Percentiles rank a stretch among this genome's conserved stretches.
Evolutionary conservation across 2,888 invertebrate genomes (phyloP).

Genomic region (Cheilosia scutellata): DNA sequence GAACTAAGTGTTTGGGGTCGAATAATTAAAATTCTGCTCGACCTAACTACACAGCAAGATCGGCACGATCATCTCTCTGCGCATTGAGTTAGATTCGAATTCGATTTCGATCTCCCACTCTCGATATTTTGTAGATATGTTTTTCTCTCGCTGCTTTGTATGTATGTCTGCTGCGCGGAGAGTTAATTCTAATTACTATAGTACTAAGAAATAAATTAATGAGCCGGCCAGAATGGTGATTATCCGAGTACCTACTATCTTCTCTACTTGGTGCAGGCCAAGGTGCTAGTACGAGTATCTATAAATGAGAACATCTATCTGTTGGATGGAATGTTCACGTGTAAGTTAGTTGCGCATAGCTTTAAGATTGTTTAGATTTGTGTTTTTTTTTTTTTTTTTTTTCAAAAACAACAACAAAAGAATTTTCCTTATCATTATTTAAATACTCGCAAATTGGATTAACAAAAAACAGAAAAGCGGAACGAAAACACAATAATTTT

Average conservation of each 20-base stretch:
- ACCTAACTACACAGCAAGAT: constrained; percentile 60
- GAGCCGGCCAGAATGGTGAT: constrained; percentile 51
- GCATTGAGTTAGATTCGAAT: constrained; percentile 21
- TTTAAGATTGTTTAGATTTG: constrained; percentile 29
- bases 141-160: neutral
- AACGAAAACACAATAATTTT: neutral
- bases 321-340: constrained; percentile 31
- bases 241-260: constrained; percentile 39
- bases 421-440: constrained; percentile 58
- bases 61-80: constrained; percentile 42
- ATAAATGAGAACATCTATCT: constrained; percentile 4
- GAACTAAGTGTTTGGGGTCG: constrained; percentile 67
- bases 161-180: constrained; percentile 4
- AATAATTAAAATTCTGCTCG: constrained; percentile 66
- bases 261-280: constrained; percentile 28
- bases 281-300: neutral
- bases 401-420: neutral
- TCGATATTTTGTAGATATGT: neutral
- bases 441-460: constrained; percentile 50
- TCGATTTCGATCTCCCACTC: constrained; percentile 19
- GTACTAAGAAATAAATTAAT: constrained; percentile 29
- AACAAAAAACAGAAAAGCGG: neutral
- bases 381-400: too few relatives aligned
- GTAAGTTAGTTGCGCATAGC: constrained; percentile 24
- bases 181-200: constrained; percentile 55